These are phyloP conservation scores for Trachymyrmex cornetzi DNA, from an alignment of 1,140 invertebrate species.

Conservation along the genomic window DNA sequence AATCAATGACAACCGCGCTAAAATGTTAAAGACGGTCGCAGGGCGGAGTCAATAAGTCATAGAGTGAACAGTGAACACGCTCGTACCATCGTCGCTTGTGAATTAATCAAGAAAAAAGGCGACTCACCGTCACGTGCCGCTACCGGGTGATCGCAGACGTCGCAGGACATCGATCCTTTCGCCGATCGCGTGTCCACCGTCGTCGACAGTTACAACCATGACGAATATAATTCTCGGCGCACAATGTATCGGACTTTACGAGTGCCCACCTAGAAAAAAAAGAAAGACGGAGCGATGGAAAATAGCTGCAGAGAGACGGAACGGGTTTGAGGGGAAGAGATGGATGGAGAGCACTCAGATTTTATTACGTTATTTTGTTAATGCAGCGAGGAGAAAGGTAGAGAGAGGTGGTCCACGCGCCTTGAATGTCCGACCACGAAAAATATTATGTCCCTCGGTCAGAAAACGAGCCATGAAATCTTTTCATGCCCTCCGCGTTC, in stretches of 20 bases:
- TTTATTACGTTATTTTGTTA: slow-evolving; percentile 86
- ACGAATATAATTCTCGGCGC: slow-evolving; percentile 77
- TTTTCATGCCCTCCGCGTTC: slow-evolving; percentile 74
- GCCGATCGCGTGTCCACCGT: slow-evolving; percentile 80
- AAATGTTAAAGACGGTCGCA: slow-evolving; percentile 15
- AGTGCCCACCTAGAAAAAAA: slow-evolving; percentile 76
- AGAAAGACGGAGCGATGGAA: slow-evolving; percentile 45
- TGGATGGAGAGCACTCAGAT: slow-evolving; percentile 78
- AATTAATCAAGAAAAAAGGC: slow-evolving; percentile 55
- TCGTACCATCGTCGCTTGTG: slow-evolving; percentile 13
- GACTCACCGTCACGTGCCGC: slow-evolving; percentile 49
- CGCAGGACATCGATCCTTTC: slow-evolving; percentile 82
- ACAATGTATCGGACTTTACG: slow-evolving; percentile 84
- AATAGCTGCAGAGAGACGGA: background rate
- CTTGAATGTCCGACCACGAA: slow-evolving; percentile 61
- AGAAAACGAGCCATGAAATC: slow-evolving; percentile 77
- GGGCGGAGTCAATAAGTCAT: slow-evolving; percentile 31
- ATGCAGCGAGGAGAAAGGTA: slow-evolving; percentile 75
- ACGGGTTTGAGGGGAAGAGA: too few relatives aligned
- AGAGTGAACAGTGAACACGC: background rate
- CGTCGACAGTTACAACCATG: slow-evolving; percentile 78
- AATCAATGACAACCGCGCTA: background rate
- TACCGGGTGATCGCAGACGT: slow-evolving; percentile 50
- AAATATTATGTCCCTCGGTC: slow-evolving; percentile 76
- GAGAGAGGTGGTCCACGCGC: slow-evolving; percentile 56